Evolutionary conservation across 2,888 invertebrate genomes (phyloP), one percentile per base, ranked within the genome.

Genomic region (Pseudeuparius sepicola): DNA sequence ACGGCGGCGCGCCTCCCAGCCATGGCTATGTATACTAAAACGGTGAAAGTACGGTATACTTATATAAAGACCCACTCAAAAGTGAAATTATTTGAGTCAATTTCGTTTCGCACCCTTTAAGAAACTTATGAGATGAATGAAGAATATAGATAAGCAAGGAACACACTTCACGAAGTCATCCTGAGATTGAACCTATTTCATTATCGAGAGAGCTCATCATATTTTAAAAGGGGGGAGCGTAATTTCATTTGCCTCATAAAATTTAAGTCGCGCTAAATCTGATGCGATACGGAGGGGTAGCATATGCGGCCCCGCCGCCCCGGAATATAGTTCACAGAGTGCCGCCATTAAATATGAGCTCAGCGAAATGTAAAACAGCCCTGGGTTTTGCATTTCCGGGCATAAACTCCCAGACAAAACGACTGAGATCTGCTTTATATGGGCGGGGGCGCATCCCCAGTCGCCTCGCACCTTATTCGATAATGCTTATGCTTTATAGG

Each of bases 181-280:
- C 37, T 27, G 46, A 57, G 59, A 59, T 57, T 59, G 57, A 57
- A 53, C 55, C 53, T 57, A 57, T 64, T 63, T 64, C 64, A 64
- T 64, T 63, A 64, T 61, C 60, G 61, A 60, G 56, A 63, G 59
- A 63, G 60, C 62, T 63, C 61, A 61, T 64, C 62, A 64, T 64
- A 64, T 63, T 63, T 64, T 63, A 63, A 63, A 63, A n/a, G n/a
- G n/a, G 60, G 62, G 60, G 60, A 58, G 59, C 57, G 62, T 63
- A 62, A 64, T 64, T 64, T 63, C 61, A 63, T 63, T 64, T 64
- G 62, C 62, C 57, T 62, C 63, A 63, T 64, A 63, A 64, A 64
- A 61, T 63, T 60, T 60, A 61, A 62, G 61, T 60, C 53, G 59
- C 59, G 59, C 60, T 60, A 61, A 63, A 63, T 63, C 63, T 60